Evolutionary conservation across 2,888 invertebrate species (phyloP), one percentile per base, ranked within the genome.

Genomic region (Cybosia mesomella): DNA sequence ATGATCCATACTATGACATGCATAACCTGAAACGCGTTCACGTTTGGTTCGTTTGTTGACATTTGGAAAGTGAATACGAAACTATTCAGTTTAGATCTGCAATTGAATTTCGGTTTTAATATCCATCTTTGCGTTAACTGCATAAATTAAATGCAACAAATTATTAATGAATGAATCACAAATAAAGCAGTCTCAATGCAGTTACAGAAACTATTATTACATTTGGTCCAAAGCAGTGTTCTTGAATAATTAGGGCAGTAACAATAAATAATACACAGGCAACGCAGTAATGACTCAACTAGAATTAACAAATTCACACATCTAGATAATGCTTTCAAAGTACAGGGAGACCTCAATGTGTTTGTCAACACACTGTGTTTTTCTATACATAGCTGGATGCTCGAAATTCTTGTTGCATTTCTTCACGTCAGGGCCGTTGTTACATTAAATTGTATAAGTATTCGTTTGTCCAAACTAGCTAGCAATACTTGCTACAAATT

Each of bases 321-420:
- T 7, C 0, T 49, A n/a, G 49, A 55, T 55, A 55, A 24, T 55
- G 15, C 67, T 66, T 66, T 75, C 60, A 70, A 71, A 68, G 43
- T 55, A 67, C 73, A 80, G 71, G 71, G 72, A 75, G 75, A 76
- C 75, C 73, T 75, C 75, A 77, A 74, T 71, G 69, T n/a, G n/a
- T n/a, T n/a, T n/a, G n/a, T n/a, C 71, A 74, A 69, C 77, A 72
- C 49, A 75, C 78, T 66, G 62, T 83, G 80, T 28, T 28, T 28
- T 28, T 28, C 28, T 28, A 82, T 83, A 81, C 64, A 71, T 69
- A 53, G 54, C 60, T 75, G 67, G 68, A 77, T 79, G 68, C 70
- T 68, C 65, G 65, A 72, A 73, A 80, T 80, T 77, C 71, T 68
- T 71, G 64, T 21, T 55, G 63, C 61, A 68, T 71, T 76, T 72